A percentile compares a stretch with the other conserved stretches of the same genome.
These are phyloP conservation scores for Luscinia luscinia DNA, from an alignment of 2,797 vertebrate species.

Conservation along the genomic window DNA sequence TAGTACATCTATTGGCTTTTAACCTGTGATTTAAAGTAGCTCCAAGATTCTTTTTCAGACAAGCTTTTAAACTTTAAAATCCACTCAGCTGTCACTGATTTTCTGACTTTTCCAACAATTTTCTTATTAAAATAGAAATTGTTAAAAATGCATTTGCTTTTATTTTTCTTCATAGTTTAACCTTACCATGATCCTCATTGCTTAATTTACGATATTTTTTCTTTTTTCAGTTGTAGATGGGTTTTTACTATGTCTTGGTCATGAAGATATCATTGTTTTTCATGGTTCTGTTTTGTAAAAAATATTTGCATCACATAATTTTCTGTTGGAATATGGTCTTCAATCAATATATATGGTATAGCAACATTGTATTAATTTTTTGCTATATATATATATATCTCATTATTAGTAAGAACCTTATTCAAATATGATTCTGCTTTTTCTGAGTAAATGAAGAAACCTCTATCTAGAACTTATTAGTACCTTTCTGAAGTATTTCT, in stretches of 20 bases:
- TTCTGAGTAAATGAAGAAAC: neutral
- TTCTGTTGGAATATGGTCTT: neutral
- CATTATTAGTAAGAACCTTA: neutral
- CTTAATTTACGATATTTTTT: neutral
- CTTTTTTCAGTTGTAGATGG: neutral
- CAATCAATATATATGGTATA: neutral
- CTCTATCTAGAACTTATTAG: neutral
- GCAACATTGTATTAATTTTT: neutral
- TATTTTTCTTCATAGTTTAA: neutral
- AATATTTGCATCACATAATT: neutral
- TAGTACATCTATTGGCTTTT: neutral
- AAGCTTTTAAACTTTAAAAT: neutral
- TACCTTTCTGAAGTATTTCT: neutral
- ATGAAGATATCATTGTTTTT: neutral
- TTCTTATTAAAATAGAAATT: neutral
- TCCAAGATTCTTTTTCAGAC: neutral
- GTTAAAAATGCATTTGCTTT: neutral
- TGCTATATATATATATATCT: neutral
- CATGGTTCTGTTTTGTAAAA: neutral
- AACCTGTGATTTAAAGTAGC: neutral
- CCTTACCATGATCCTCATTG: neutral
- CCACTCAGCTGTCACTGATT: neutral
- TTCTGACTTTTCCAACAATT: neutral
- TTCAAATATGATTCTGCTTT: rapidly evolving
- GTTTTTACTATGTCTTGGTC: neutral